phyloP scores from a whole-genome alignment of 2,888 invertebrate genomes.

The Standfussiana lucernea region DNA sequence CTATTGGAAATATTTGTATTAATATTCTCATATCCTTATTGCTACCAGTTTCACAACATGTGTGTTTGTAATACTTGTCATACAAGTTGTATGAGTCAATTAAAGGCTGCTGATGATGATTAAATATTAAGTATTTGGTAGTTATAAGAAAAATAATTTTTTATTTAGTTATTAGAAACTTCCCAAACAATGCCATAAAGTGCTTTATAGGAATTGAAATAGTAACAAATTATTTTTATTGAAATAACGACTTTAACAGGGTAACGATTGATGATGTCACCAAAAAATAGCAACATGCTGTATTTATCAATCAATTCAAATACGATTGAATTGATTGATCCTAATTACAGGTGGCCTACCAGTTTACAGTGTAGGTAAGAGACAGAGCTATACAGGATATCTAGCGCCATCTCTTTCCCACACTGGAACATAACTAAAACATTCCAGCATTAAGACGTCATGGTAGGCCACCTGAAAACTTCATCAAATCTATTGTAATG shows the following conservation, averaged over 20 bases:
- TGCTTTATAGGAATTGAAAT: not conserved
- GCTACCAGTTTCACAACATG: slow-evolving; percentile 30
- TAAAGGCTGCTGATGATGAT: not conserved
- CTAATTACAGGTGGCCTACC: not conserved
- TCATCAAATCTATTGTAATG: not conserved
- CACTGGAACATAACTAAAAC: too few species aligned
- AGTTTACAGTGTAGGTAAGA: too few species aligned
- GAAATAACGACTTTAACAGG: too few species aligned
- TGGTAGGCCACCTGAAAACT: too few species aligned
- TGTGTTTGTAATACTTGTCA: slow-evolving; percentile 32
- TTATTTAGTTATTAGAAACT: not conserved
- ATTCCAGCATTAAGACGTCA: too few species aligned
- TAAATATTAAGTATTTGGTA: not conserved
- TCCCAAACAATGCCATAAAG: not conserved
- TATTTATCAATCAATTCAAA: too few species aligned
- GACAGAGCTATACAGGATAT: too few species aligned
- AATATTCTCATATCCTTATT: slow-evolving; percentile 34
- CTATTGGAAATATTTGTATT: slow-evolving; percentile 32
- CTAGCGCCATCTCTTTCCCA: too few species aligned
- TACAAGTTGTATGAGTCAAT: slow-evolving; percentile 28
- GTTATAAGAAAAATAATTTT: not conserved
- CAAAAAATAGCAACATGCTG: too few species aligned
- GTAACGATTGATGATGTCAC: too few species aligned
- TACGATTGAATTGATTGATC: not conserved
- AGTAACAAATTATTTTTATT: too few species aligned